Evolutionary conservation across 2,797 vertebrate species (phyloP).

Genomic region (Euthynnus affinis): DNA sequence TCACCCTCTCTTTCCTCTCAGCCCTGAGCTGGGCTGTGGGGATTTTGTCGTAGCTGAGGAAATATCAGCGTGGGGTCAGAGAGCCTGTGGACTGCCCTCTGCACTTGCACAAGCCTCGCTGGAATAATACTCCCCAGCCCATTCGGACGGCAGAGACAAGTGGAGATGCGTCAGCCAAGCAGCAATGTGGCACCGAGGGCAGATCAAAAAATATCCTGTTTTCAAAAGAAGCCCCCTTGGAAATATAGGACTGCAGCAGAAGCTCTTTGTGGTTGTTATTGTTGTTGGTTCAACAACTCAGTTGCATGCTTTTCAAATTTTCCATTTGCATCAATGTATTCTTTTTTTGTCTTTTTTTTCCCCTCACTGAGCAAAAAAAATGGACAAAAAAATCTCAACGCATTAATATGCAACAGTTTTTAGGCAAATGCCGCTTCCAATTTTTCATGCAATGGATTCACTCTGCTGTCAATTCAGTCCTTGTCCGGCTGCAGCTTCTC

Average conservation of each 20-base stretch:
- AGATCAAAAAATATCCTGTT: conserved; percentile 75
- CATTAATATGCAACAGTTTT: conserved; percentile 78
- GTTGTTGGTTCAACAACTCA: conserved; percentile 59
- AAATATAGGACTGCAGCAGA: conserved; percentile 73
- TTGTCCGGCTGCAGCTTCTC: conserved; percentile 83
- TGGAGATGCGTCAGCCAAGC: conserved; percentile 72
- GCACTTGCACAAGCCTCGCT: conserved; percentile 65
- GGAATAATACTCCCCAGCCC: conserved; percentile 60
- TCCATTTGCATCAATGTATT: conserved; percentile 52
- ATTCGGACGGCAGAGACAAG: conserved; percentile 65
- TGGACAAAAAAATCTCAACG: conserved; percentile 50
- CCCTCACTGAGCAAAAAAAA: conserved; percentile 48
- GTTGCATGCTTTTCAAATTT: conserved; percentile 52
- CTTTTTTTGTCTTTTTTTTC: conserved; percentile 16
- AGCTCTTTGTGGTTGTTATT: conserved; percentile 57
- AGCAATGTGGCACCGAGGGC: conserved; percentile 55
- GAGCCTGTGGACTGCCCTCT: conserved; percentile 69
- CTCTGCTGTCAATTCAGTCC: conserved; percentile 76
- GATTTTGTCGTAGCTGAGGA: conserved; percentile 56
- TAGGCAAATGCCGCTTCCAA: conserved; percentile 61
- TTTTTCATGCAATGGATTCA: conserved; percentile 56
- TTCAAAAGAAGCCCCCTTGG: conserved; percentile 79
- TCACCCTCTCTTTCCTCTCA: conserved; percentile 57
- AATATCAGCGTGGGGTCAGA: conserved; percentile 66
- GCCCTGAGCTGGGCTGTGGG: conserved; percentile 24